Conservation (phyloP, 2,797 vertebrate genomes). For the Eleutherodactylus coqui region DNA sequence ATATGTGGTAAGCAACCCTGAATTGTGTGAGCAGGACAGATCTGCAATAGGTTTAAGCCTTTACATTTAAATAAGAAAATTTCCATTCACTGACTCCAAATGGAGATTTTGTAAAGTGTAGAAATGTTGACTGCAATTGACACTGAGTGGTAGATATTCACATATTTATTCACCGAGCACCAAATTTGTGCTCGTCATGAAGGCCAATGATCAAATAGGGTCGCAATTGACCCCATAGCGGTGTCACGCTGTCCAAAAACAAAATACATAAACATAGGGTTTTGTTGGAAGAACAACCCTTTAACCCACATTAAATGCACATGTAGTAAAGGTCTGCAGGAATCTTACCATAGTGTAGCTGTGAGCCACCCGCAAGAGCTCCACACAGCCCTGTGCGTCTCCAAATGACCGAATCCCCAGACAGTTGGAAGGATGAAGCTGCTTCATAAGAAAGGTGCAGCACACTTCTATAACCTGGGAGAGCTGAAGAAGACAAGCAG, state of each 20-base stretch:
- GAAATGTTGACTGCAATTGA: too few species aligned
- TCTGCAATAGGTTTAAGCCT: not conserved
- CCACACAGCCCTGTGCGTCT: conserved; percentile 92
- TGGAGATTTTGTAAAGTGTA: not conserved
- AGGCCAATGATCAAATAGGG: not conserved
- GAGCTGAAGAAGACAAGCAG: conserved; percentile 96
- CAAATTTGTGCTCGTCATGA: not conserved
- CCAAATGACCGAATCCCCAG: conserved; percentile 97
- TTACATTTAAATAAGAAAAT: not conserved
- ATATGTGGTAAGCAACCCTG: not conserved
- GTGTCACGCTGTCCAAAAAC: not conserved
- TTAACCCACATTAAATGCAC: not conserved
- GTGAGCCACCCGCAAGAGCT: conserved; percentile 93
- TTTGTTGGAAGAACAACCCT: not conserved
- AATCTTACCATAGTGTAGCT: conserved; percentile 93
- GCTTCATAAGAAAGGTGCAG: conserved; percentile 97
- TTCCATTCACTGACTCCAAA: not conserved
- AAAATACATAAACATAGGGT: not conserved
- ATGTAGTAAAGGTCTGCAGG: not conserved
- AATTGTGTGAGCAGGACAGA: not conserved
- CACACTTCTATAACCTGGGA: conserved; percentile 97
- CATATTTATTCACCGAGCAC: too few species aligned
- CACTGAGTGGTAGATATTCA: too few species aligned
- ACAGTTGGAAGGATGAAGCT: conserved; percentile 97
- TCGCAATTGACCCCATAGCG: too few species aligned